Evolutionary conservation across 2,888 invertebrate species (phyloP), one percentile per base, ranked within the genome.

Genomic region (Drosophila nr. perissopoda): DNA sequence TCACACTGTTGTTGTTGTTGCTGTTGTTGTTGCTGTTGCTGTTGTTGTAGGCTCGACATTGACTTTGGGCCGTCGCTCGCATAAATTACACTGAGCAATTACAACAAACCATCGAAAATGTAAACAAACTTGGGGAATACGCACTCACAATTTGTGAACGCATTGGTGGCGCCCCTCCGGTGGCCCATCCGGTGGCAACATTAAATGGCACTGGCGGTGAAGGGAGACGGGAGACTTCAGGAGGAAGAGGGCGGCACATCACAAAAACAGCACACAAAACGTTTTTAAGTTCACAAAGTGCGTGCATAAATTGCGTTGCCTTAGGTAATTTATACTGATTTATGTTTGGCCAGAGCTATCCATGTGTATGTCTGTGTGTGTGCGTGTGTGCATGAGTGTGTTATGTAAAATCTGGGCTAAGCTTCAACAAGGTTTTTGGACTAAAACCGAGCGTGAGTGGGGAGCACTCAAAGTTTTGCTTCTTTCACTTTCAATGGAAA

Each of bases 41-140:
- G 51, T 53, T 67, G 48, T 33, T 60, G 63, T 53, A 59, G 51
- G 60, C 63, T 48, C 76, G 87, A 79, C 88, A 87, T 87, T 87
- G 90, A 89, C 88, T 89, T 87, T 87, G 87, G 71, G 57, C 66
- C 82, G 77, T 61, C 73, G 73, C 59, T 84, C 79, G 88, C 88
- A 87, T 89, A 89, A 87, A 89, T 87, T 89, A 83, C 76, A 73
- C 74, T 54, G 64, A 76, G 86, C 79, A 81, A 83, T 88, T 86
- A 84, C 89, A 76, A 63, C 64, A 74, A 71, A 62, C 71, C 71
- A 75, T 67, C 76, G 40, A 75, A 68, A 76, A 70, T 74, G 64
- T 78, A 70, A 78, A 79, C 67, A 80, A 78, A 80, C 78, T 79
- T 59, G 66, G 76, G 73, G 66, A 80, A 78, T 78, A 78, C 76